Base-by-base conservation (phyloP, 2,113 vertebrate species). In the Phasianus colchicus region DNA sequence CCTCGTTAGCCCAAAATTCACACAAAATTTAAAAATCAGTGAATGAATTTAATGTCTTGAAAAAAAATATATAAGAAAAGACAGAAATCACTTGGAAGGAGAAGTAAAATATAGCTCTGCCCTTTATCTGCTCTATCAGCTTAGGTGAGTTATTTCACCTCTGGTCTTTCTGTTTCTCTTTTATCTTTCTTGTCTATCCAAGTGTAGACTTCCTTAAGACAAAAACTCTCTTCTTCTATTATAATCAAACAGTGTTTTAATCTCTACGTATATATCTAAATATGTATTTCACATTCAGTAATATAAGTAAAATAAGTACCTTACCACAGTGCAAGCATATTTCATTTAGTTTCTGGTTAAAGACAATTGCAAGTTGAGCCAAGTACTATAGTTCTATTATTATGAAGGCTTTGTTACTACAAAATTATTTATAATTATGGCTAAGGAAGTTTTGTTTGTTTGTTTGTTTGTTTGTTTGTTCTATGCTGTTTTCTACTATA, bases 141-240 rank as follows among this genome's bases (percentile, higher is more conserved):
- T 82, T 82, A 70, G 48, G 71, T 50, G 76, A 91, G 21, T 86
- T 88, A 89, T 81, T 93, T 89, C 38, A 89, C 52, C 21, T 11
- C 48, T 12, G 29, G 27, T 38, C 32, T 60, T 34, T 70, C 63
- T 79, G 24, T 82, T 94, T 70, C 74, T 67, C 21, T 79, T 90
- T 84, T 63, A 32, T 79, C 48, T 79, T 72, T 87, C 58, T 61
- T 77, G 14, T 45, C 55, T 87, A 30, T 80, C 79, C 25, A 70
- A 50, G 32, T 43, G 79, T 42, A 79, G 15, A 18, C 14, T 69
- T 75, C 61, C 78, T 79, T 55, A 92, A 82, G 78, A 89, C 30
- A 89, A 83, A 91, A 85, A 2, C 2, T 17, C 13, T 84, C 60
- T 90, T 30, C 42, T 57, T 66, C n/a, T 70, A 11, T 66, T 77